Base-by-base conservation (phyloP, 2,797 vertebrate species). In the Urosaurus nigricauda region DNA sequence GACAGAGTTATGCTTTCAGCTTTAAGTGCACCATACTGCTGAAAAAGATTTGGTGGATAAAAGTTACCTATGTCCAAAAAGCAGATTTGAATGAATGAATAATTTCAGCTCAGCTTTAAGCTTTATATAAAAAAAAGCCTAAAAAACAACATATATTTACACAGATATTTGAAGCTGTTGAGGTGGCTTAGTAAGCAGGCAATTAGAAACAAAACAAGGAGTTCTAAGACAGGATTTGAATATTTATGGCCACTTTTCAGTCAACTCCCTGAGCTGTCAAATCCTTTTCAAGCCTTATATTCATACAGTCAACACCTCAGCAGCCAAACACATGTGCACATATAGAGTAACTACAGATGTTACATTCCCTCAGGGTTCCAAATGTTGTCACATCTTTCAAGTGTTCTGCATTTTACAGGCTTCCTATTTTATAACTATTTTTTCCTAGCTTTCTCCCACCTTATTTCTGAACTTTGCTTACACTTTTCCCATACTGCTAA, bases 11-110 rank as follows among this genome's bases (percentile, higher is more conserved):
- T 0, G 24, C 87, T 85, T 83, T 96, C 95, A 73, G 73, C 84
- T 93, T 88, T 91, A 91, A 93, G 88, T 65, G 70, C 78, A 89
- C 94, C 93, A 95, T 95, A 94, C 85, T 95, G 95, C 92, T 91
- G 87, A 91, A 40, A 40, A 90, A 73, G 43, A 91, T 91, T 74
- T 92, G 85, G 90, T 93, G 90, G 90, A 91, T 89, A 94, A 95
- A 91, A 93, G 79, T 19, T 26, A 94, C 92, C 47, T 53, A 79
- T 92, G 87, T 91, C 88, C 74, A 91, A 94, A 93, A 93, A 79
- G 71, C 58, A 81, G 35, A 29, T 91, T 93, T 90, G 88, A 92
- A 56, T 91, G 83, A 90, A 89, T 37, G 92, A 91, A 90, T 2
- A 56, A 79, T 29, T 68, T 68, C 12, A 4, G 12, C 65, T 4